Base-by-base conservation (phyloP, 2,888 invertebrate genomes). In the Ochlodes sylvanus region DNA sequence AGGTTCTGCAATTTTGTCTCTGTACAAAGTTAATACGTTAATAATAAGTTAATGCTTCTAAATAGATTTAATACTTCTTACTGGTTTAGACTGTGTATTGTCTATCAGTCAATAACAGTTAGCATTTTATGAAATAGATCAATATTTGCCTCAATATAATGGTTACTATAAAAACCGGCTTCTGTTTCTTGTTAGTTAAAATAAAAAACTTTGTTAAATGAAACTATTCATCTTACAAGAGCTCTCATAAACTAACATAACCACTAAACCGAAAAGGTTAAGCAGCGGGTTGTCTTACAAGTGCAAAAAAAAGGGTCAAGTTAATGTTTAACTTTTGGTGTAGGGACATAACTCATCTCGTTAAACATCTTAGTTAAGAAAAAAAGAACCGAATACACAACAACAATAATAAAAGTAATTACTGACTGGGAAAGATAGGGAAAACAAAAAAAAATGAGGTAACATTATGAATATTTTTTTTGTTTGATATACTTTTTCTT, bases 211-310 rank as follows among this genome's bases (percentile, higher is more conserved):
- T 5, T 6, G 15, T 44, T 32, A 32, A 32, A 17, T 34, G 3
- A 54, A 27, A 54, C 41, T 10, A 57, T 19, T 38, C 12, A 57
- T 17, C 41, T 41, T 17, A 57, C 19, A 41, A 38, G 38, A 34
- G 14, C 17, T 19, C 57, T 70, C 42, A 66, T 70, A 70, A 69
- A 67, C 62, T 47, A 65, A 67, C 70, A 61, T 63, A 58, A 70
- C 64, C 71, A 70, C 69, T 70, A 67, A 71, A 62, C 72, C 74
- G 71, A 72, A 71, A 71, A 47, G 61, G 70, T 69, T 72, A 64
- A 62, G 57, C 69, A 68, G 68, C 72, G 73, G 72, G 67, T 71
- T 70, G 58, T 52, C 61, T 14, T 27, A 47, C 69, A 62, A 73
- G 73, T 72, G 57, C 61, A 71, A 66, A 68, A 70, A 73, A 74